Percentiles rank a stretch among this genome's conserved stretches.
phyloP scores from a whole-genome alignment of 2,797 vertebrate species.

The Poeciliopsis turneri region DNA sequence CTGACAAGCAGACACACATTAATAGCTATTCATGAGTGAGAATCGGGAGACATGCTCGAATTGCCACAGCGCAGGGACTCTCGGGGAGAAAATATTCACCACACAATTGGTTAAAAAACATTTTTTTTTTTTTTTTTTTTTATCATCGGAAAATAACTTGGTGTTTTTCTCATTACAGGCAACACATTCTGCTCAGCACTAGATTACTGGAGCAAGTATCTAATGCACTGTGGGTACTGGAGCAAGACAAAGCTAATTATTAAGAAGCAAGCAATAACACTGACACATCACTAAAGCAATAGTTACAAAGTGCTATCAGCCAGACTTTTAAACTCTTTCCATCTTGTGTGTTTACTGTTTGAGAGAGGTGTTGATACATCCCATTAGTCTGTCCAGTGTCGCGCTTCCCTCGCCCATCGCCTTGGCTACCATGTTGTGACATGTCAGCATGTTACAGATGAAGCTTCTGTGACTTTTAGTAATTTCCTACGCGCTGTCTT shows the following conservation, averaged over 20 bases:
- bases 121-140: slow-evolving; percentile 16
- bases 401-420: slow-evolving; percentile 5
- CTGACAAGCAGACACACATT: slow-evolving; percentile 30
- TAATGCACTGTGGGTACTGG: slow-evolving; percentile 48
- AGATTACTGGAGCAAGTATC: slow-evolving; percentile 50
- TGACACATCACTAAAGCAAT: slow-evolving; percentile 65
- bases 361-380: slow-evolving; percentile 55
- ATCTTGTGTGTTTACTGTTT: slow-evolving; percentile 51
- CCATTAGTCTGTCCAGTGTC: slow-evolving; percentile 64
- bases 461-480: slow-evolving; percentile 33
- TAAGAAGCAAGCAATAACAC: slow-evolving; percentile 61
- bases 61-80: slow-evolving; percentile 30
- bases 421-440: slow-evolving; percentile 42
- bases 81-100: slow-evolving; percentile 9
- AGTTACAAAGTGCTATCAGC: slow-evolving; percentile 52
- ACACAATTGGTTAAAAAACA: slow-evolving; percentile 21
- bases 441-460: slow-evolving; percentile 67
- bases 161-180: slow-evolving; percentile 52
- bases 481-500: slow-evolving; percentile 29
- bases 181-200: slow-evolving; percentile 44
- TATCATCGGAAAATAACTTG: slow-evolving; percentile 26
- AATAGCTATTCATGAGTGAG: slow-evolving; percentile 26
- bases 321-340: slow-evolving; percentile 46
- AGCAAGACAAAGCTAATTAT: slow-evolving; percentile 71
- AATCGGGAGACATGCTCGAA: slow-evolving; percentile 38